Evolutionary conservation across 2,113 vertebrate genomes (phyloP).

Genomic region (Hydropotes inermis): DNA sequence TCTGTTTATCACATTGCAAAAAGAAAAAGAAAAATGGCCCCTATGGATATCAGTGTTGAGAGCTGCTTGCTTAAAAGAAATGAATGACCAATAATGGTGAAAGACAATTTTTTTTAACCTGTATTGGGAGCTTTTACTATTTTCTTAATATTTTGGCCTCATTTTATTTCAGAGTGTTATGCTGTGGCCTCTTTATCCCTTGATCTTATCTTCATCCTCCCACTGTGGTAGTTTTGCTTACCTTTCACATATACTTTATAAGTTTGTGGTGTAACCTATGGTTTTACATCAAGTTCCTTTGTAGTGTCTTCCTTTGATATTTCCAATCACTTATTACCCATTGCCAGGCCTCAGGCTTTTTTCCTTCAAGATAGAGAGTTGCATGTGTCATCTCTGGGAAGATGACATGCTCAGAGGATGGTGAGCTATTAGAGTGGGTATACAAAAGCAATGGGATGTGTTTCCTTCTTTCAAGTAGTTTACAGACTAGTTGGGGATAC

Average conservation of each 20-base stretch:
- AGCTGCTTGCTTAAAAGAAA: constrained; percentile 18
- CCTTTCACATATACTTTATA: neutral
- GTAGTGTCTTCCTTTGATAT: constrained; percentile 22
- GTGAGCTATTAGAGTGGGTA: neutral
- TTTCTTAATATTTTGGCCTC: neutral
- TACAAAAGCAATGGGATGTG: neutral
- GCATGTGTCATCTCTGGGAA: neutral
- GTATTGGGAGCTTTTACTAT: constrained; percentile 24
- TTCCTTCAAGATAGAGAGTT: neutral
- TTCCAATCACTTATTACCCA: constrained; percentile 3
- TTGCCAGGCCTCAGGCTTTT: neutral
- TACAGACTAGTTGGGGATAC: neutral
- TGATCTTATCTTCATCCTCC: neutral
- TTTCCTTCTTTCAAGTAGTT: constrained; percentile 27
- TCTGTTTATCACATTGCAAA: constrained; percentile 21
- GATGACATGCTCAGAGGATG: neutral
- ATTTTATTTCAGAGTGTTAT: constrained; percentile 24
- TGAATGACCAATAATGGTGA: neutral
- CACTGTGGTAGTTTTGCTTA: constrained; percentile 6
- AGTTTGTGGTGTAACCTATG: neutral
- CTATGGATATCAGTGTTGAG: neutral
- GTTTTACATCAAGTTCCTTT: constrained; percentile 5
- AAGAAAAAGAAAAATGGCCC: neutral
- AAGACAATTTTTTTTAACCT: constrained; percentile 9
- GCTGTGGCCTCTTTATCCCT: neutral